Evolutionary conservation across 2,113 vertebrate species (phyloP), one percentile per base, ranked within the genome.

Genomic region (Embiotoca jacksoni): DNA sequence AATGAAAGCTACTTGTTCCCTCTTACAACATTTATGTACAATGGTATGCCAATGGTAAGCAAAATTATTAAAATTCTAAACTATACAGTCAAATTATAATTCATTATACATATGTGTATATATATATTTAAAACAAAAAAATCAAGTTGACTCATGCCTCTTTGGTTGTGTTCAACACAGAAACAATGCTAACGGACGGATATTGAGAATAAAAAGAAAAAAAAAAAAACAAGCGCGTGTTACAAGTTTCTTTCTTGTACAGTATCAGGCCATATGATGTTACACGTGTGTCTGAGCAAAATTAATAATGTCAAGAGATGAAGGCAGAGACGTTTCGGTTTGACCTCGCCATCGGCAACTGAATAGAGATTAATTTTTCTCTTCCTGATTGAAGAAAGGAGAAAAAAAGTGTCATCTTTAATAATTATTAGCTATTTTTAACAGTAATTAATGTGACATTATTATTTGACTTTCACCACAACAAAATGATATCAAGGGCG

Each of bases 1-100:
- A 93, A 92, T 92, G 87, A 91, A 93, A 94, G 88, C 91, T 86
- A 75, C 73, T 89, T 67, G 41, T 72, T 78, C 16, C 76, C 80
- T 81, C 76, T 80, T 75, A 75, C 72, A 70, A 80, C 8, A 44
- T 44, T 44, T 44, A 74, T 83, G 82, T 66, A 71, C 65, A 78
- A 85, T 80, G 82, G 67, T 67, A 47, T 33, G 31, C 70, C 23
- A 23, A 23, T 23, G 23, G 23, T 23, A 44, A 44, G 8, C 41
- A 44, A 44, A 44, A 44, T 23, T 23, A 23, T 23, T n/a, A 44
- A 44, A 50, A 50, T 14, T 50, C 14, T 5, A n/a, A 50, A 50
- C 47, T n/a, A n/a, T 50, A 50, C 47, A 50, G 41, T 44, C 23
- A 23, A 23, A 23, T 23, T 23, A 23, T 23, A 23, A 23, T 23